These are phyloP conservation scores for Drosophila kanapiae DNA, from an alignment of 1,140 invertebrate genomes.

Conservation along the genomic window DNA sequence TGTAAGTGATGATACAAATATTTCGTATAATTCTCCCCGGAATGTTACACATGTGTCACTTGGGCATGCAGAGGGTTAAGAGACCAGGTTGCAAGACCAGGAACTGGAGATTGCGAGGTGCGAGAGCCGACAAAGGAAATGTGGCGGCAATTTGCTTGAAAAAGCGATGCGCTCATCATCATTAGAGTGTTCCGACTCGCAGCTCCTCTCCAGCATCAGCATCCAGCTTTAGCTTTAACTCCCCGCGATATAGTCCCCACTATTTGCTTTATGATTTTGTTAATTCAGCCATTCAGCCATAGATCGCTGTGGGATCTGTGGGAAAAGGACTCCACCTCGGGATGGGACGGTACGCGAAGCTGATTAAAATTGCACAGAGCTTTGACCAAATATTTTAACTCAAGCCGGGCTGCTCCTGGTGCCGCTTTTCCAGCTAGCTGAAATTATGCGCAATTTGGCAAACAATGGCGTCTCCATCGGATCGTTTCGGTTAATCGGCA, in stretches of 20 bases:
- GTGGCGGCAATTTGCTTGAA: conserved; percentile 79
- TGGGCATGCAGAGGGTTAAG: conserved; percentile 35
- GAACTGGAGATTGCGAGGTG: conserved; percentile 71
- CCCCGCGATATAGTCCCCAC: conserved; percentile 44
- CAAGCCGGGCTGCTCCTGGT: background rate
- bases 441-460: conserved; percentile 79
- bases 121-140: conserved; percentile 80
- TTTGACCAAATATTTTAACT: conserved; percentile 51
- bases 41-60: conserved; percentile 47
- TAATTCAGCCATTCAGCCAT: conserved; percentile 66
- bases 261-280: conserved; percentile 82
- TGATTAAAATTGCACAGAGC: conserved; percentile 62
- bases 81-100: conserved; percentile 26
- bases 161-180: conserved; percentile 81
- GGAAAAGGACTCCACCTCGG: conserved; percentile 51
- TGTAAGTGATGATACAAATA: conserved; percentile 11
- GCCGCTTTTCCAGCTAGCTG: conserved; percentile 29
- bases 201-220: conserved; percentile 3
- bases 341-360: conserved; percentile 13
- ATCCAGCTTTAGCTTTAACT: background rate
- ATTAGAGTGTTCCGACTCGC: conserved; percentile 63
- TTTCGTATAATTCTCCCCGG: conserved; percentile 31
- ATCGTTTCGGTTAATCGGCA: conserved; percentile 77
- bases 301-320: conserved; percentile 44
- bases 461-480: conserved; percentile 62